A percentile compares a stretch with the other conserved stretches of the same genome.
phyloP scores from a whole-genome alignment of 2,888 invertebrate species.

The Carcina quercana region DNA sequence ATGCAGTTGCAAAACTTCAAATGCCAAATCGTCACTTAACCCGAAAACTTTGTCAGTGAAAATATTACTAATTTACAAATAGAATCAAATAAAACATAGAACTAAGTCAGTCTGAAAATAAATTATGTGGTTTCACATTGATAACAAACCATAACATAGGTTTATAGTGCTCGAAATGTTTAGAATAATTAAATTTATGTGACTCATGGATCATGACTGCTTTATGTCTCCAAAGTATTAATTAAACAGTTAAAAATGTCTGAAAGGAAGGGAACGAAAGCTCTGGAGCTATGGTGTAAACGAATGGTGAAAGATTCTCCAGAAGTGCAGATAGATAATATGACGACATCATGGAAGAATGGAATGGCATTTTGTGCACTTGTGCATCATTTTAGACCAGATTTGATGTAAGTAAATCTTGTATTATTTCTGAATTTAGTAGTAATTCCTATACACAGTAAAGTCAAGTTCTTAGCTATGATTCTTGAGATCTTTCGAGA shows the following conservation, averaged over 20 bases:
- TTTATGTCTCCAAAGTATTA: slow-evolving; percentile 16
- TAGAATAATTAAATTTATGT: too few species aligned
- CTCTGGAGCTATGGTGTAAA: slow-evolving; percentile 94
- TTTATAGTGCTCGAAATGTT: too few species aligned
- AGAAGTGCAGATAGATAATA: slow-evolving; percentile 92
- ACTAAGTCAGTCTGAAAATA: too few species aligned
- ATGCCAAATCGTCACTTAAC: slow-evolving; percentile 26
- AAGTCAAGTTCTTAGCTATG: too few species aligned
- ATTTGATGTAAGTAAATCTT: slow-evolving; percentile 97
- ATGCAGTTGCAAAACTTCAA: too few species aligned
- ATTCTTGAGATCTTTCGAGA: too few species aligned
- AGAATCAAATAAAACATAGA: too few species aligned
- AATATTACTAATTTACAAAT: not conserved
- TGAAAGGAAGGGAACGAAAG: slow-evolving; percentile 91
- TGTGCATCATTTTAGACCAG: slow-evolving; percentile 96
- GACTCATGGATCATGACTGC: slow-evolving; percentile 23
- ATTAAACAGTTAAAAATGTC: slow-evolving; percentile 72
- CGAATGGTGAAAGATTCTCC: slow-evolving; percentile 91
- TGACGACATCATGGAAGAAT: slow-evolving; percentile 97
- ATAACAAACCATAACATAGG: too few species aligned
- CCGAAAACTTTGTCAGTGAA: slow-evolving; percentile 20
- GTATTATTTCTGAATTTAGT: too few species aligned
- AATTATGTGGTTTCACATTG: too few species aligned
- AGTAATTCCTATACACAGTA: too few species aligned
- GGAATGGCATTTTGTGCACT: slow-evolving; percentile 97